Percentiles rank a stretch among this genome's conserved stretches.
phyloP scores from a whole-genome alignment of 1,140 invertebrate species.

The Caenorhabditis elegans region WBcel235 BX284605.5:11996501-11997000 shows the following conservation, averaged over 20 bases:
- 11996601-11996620: no score
- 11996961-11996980: neutral
- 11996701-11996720: neutral
- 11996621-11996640: neutral
- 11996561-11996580: neutral
- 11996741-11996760: neutral
- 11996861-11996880: neutral
- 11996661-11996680: neutral
- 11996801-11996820: slow-evolving; percentile 21
- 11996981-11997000: neutral
- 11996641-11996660: slow-evolving; percentile 1
- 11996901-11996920: neutral
- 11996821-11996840: slow-evolving; percentile 2
- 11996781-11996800: neutral
- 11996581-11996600: no score
- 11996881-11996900: neutral
- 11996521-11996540: neutral
- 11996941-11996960: neutral
- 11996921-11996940: neutral
- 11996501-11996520: neutral
- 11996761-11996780: neutral
- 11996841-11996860: neutral
- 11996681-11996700: neutral
- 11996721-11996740: neutral
- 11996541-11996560: neutral